Evolutionary conservation across 2,797 vertebrate species (phyloP), one percentile per base, ranked within the genome.

Genomic region (Aulostomus chinensis): DNA sequence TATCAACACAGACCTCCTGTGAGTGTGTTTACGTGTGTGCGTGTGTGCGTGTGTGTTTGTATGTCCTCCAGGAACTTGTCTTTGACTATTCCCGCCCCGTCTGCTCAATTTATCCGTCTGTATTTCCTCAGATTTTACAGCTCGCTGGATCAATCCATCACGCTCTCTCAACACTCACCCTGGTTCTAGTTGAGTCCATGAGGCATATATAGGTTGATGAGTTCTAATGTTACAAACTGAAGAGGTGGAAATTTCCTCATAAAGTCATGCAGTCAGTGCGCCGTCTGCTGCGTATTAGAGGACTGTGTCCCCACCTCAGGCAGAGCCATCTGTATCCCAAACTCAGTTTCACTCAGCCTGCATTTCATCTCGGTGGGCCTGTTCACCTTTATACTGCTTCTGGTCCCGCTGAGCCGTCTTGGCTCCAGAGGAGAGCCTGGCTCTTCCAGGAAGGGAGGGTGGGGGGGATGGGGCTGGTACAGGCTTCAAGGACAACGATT

Each of bases 321-420:
- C 53, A 18, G 39, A 49, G 20, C 14, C 58, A 58, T 71, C 65
- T 65, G 41, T 17, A 54, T 52, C 30, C 36, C 21, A 49, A 38
- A 51, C 34, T 55, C 48, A 31, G 3, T 39, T 65, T 70, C 21
- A 46, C 38, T 42, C 30, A 10, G 34, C 47, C 51, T 43, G 42
- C 39, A 12, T 58, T 66, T 59, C 54, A 58, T 76, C 66, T 67
- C 55, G 13, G 43, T 16, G 35, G 67, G 47, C 24, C 47, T 41
- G 52, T 73, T 82, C 70, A 67, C 73, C 73, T 69, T 45, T 45
- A 10, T 9, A 11, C 47, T 43, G 47, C 54, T 55, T 36, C 53
- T 54, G 53, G 70, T 49, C 64, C 56, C 21, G 32, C 68, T 58
- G n/a, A n/a, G n/a, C n/a, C n/a, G n/a, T n/a, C n/a, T n/a, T n/a